A percentile compares a stretch with the other conserved stretches of the same genome.
phyloP scores from a whole-genome alignment of 1,140 invertebrate genomes.

The Portunus trituberculatus region DNA sequence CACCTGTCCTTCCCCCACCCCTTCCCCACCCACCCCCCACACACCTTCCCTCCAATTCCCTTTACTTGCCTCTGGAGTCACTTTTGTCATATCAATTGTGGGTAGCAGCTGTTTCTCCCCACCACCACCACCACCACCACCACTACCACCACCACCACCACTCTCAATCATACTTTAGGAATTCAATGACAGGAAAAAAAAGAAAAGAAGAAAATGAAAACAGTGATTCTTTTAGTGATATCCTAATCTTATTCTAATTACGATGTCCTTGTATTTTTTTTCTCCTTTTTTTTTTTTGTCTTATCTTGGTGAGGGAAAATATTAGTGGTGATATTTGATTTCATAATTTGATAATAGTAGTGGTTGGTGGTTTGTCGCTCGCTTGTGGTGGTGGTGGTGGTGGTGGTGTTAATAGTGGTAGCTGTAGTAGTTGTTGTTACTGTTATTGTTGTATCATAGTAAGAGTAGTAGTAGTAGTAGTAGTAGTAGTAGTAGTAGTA shows the following conservation, averaged over 20 bases:
- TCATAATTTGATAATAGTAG: background rate
- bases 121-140: background rate
- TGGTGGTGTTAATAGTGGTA: background rate
- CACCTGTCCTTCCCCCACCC: no score
- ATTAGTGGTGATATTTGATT: background rate
- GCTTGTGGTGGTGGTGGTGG: no score
- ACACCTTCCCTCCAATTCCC: background rate
- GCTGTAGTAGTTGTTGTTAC: background rate
- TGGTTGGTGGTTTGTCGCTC: background rate
- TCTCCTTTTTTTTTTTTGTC: background rate
- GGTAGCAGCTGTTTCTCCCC: background rate
- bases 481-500: conserved; percentile 14
- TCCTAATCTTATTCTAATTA: background rate
- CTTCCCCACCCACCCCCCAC: background rate
- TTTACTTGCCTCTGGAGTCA: background rate
- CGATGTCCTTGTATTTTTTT: background rate
- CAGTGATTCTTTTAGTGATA: background rate
- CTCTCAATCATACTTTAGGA: background rate
- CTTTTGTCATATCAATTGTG: background rate
- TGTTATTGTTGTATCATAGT: background rate
- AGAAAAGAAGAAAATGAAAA: background rate
- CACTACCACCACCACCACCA: background rate
- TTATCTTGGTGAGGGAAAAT: background rate
- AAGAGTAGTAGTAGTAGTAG: background rate
- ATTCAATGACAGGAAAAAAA: background rate